Conservation (phyloP, 1,140 invertebrate genomes). For the Hypothenemus hampei region DNA sequence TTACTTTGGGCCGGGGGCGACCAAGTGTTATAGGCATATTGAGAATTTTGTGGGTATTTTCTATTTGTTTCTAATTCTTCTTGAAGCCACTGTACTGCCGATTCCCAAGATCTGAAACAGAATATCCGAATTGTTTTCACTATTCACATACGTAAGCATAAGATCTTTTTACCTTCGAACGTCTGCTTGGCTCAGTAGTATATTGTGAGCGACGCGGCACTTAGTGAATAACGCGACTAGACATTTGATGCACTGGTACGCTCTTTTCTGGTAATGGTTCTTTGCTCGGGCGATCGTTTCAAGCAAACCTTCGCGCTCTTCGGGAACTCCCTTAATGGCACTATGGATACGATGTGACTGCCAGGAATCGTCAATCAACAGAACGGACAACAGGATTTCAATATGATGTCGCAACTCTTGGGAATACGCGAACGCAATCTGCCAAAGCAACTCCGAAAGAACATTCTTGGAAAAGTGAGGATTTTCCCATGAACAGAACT, state of each 20-base stretch:
- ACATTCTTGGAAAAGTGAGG: constrained; percentile 84
- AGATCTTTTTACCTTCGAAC: constrained; percentile 68
- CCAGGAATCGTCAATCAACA: constrained; percentile 93
- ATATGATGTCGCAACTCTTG: constrained; percentile 90
- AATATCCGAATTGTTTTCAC: constrained; percentile 42
- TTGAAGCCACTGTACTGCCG: constrained; percentile 89
- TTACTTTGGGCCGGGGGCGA: constrained; percentile 89
- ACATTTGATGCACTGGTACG: constrained; percentile 96
- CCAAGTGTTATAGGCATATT: constrained; percentile 89
- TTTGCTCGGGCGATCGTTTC: constrained; percentile 90
- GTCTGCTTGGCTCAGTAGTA: constrained; percentile 71
- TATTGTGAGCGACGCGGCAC: constrained; percentile 66
- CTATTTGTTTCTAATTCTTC: constrained; percentile 88
- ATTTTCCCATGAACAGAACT: constrained; percentile 96
- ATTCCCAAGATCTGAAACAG: constrained; percentile 67
- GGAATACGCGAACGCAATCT: constrained; percentile 91
- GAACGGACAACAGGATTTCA: constrained; percentile 80
- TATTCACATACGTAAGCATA: no score
- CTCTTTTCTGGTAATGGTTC: constrained; percentile 92
- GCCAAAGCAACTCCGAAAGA: constrained; percentile 86
- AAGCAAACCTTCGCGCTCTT: constrained; percentile 88
- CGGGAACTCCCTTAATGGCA: constrained; percentile 74
- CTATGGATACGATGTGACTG: constrained; percentile 89
- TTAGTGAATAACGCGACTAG: constrained; percentile 86
- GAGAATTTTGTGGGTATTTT: constrained; percentile 42